Percentiles rank a stretch among this genome's conserved stretches.
Conservation (phyloP, 2,113 vertebrate genomes). For the Trematocara variabile region DNA sequence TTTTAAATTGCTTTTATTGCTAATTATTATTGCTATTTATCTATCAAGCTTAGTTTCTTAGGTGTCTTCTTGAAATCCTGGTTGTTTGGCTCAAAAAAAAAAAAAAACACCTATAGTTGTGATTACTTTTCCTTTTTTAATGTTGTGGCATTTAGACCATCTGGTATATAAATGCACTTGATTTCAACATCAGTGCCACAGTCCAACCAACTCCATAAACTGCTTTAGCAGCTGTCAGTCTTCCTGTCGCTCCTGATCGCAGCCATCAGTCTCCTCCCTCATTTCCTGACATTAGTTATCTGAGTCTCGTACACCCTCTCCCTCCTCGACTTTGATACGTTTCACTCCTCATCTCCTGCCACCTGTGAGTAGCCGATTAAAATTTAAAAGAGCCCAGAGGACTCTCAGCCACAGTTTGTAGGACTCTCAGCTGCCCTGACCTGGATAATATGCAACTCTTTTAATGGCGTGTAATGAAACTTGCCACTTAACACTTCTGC, state of each 20-base stretch:
- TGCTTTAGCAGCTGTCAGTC: not conserved
- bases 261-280: not conserved
- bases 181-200: not conserved
- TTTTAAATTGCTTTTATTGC: not conserved
- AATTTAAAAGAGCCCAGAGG: slow-evolving; percentile 38
- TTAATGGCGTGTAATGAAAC: slow-evolving; percentile 20
- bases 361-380: slow-evolving; percentile 15
- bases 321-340: not conserved
- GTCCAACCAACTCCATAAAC: not conserved
- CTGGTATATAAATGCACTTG: not conserved
- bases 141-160: not conserved
- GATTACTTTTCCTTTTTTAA: not conserved
- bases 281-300: not conserved
- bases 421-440: slow-evolving; percentile 15
- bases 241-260: not conserved
- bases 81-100: not conserved
- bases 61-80: not conserved
- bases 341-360: not conserved
- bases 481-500: not conserved
- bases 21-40: not conserved
- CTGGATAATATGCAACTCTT: slow-evolving; percentile 13
- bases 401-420: not conserved
- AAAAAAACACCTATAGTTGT: not conserved
- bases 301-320: not conserved
- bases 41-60: not conserved